These are phyloP conservation scores for Sitobion miscanthi DNA, from an alignment of 1,140 invertebrate species.

Conservation along the genomic window DNA sequence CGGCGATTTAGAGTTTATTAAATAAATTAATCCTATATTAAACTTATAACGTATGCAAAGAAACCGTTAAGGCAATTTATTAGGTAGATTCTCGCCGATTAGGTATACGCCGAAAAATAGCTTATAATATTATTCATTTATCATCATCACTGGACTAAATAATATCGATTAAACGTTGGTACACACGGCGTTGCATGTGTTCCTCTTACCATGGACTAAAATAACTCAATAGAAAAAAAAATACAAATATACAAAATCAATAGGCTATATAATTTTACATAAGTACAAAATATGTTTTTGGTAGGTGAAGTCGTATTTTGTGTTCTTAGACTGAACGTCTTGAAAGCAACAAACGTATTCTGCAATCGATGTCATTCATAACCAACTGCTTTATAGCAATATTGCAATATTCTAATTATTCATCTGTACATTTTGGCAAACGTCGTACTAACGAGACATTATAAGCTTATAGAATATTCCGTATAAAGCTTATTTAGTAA, in stretches of 20 bases:
- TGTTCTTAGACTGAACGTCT: background rate
- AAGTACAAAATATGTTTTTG: background rate
- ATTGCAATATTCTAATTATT: background rate
- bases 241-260: background rate
- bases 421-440: background rate
- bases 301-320: background rate
- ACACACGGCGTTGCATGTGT: background rate
- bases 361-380: background rate
- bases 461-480: background rate
- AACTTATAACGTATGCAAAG: background rate
- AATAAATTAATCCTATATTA: background rate
- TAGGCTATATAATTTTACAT: background rate
- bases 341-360: background rate
- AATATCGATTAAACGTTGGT: background rate
- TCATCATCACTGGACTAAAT: background rate
- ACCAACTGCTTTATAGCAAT: too few relatives aligned
- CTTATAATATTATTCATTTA: too few relatives aligned
- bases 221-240: background rate
- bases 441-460: background rate
- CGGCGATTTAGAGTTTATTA: background rate
- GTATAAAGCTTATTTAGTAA: background rate
- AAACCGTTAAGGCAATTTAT: background rate
- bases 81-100: background rate
- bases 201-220: background rate
- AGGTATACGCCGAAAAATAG: background rate